These are phyloP conservation scores for Eilema depressum DNA, from an alignment of 2,888 invertebrate genomes.

Conservation along the genomic window DNA sequence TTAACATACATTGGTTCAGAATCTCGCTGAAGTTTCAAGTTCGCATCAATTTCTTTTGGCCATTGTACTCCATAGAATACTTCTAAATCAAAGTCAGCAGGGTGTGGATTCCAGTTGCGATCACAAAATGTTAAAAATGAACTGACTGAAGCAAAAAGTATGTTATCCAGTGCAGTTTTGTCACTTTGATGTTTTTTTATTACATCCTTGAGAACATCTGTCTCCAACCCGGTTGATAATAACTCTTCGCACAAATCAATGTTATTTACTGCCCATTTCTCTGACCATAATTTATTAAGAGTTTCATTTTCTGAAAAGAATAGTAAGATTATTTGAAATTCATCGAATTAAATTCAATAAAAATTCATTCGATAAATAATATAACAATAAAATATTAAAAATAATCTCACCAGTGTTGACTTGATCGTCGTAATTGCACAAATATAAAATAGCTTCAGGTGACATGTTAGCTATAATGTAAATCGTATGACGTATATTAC, in stretches of 20 bases:
- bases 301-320: constrained; percentile 64
- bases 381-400: neutral
- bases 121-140: constrained; percentile 92
- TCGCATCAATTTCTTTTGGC: constrained; percentile 77
- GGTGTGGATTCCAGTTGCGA: constrained; percentile 93
- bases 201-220: constrained; percentile 56
- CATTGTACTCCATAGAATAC: constrained; percentile 75
- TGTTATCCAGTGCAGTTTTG: constrained; percentile 61
- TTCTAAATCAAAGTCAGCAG: constrained; percentile 72
- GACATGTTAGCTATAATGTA: constrained; percentile 36
- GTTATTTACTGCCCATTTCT: constrained; percentile 68
- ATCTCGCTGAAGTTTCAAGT: constrained; percentile 81
- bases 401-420: constrained; percentile 60
- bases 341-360: neutral
- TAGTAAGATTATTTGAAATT: neutral
- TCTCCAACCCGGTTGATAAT: constrained; percentile 64
- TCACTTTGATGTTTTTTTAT: constrained; percentile 61
- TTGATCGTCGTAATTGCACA: constrained; percentile 78
- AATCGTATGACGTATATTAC: neutral
- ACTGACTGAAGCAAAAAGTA: constrained; percentile 88
- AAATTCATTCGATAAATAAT: neutral
- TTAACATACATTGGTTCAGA: constrained; percentile 90
- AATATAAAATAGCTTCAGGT: constrained; percentile 53
- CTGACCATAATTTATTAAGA: constrained; percentile 69
- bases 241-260: constrained; percentile 64